A percentile compares a stretch with the other conserved stretches of the same genome.
Evolutionary conservation across 2,888 invertebrate genomes (phyloP).

Genomic region (Lithophane socia): DNA sequence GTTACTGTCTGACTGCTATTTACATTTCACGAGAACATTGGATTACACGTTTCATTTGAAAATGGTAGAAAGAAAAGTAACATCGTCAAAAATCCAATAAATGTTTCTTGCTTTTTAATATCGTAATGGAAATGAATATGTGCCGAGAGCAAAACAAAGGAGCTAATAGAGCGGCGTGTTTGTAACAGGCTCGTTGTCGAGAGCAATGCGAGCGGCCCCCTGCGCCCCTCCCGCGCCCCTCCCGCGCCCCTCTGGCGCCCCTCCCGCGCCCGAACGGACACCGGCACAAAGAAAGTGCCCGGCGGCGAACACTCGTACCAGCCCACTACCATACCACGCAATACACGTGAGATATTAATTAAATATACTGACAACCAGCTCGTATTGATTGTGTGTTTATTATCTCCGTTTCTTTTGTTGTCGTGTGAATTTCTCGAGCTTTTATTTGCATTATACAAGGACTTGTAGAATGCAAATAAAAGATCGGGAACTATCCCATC

Average conservation of each 20-base stretch:
- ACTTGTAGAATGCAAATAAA: not conserved
- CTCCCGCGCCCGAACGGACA: not conserved
- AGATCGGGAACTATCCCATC: not conserved
- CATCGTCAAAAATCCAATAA: not conserved
- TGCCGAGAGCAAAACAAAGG: slow-evolving; percentile 20
- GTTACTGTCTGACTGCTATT: slow-evolving; percentile 8
- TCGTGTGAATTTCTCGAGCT: too few relatives aligned
- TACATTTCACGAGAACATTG: slow-evolving; percentile 7
- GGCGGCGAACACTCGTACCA: not conserved
- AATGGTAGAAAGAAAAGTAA: slow-evolving; percentile 6
- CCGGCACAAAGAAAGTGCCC: slow-evolving; percentile 8
- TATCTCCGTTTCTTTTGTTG: not conserved
- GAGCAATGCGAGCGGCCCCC: not conserved
- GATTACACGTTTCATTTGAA: slow-evolving; percentile 19
- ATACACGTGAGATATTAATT: slow-evolving; percentile 36
- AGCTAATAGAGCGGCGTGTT: slow-evolving; percentile 7
- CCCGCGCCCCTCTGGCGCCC: too few relatives aligned
- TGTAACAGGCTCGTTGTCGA: not conserved
- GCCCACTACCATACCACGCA: not conserved
- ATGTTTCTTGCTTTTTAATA: slow-evolving; percentile 16
- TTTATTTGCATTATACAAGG: too few relatives aligned
- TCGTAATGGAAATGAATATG: slow-evolving; percentile 22
- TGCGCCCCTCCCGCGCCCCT: too few relatives aligned
- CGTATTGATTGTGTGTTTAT: slow-evolving; percentile 10
- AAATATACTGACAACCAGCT: slow-evolving; percentile 22